Evolutionary conservation across 2,113 vertebrate genomes (phyloP), one percentile per base, ranked within the genome.

Genomic region (Burhinus bistriatus): DNA sequence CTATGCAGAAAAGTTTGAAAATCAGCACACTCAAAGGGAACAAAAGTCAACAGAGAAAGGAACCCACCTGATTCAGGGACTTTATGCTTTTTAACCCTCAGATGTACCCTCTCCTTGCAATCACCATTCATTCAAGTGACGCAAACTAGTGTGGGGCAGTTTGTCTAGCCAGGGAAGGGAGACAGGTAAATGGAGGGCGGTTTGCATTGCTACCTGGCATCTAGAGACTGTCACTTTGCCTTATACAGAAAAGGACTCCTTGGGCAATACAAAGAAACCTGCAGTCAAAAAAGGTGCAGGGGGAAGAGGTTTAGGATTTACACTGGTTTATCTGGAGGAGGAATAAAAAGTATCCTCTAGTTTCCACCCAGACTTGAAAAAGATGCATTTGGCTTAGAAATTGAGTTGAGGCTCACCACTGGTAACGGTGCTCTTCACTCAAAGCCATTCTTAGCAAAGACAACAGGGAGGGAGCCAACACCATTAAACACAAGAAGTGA

Each of bases 1-100:
- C 25, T 88, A 73, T 66, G 75, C 70, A 92, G 77, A 84, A 91
- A 87, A 95, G 17, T 82, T 87, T 89, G 55, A 92, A 93, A 94
- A 96, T 91, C 68, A 89, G 51, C 2, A 2, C 7, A 27, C 57
- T 71, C 52, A 40, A 72, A 90, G 11, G 38, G 49, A 82, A 49
- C 4, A 70, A 61, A 89, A 94, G 73, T 21, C 59, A 88, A 58
- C 75, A 78, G 45, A 52, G 61, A 42, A 57, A 87, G 30, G 86
- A 91, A 72, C 9, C 10, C 29, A 45, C 15, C 40, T 59, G 19
- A 87, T 78, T 81, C 38, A 62, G 22, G 13, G 22, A 9, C 15
- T 1, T 51, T 65, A n/a, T 58, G n/a, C 54, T 38, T 80, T 93
- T 94, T 78, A 91, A 47, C 47, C 32, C 40, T 55, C 30, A 65